Conservation (phyloP, 2,888 invertebrate species). For the Latrodectus elegans region DNA sequence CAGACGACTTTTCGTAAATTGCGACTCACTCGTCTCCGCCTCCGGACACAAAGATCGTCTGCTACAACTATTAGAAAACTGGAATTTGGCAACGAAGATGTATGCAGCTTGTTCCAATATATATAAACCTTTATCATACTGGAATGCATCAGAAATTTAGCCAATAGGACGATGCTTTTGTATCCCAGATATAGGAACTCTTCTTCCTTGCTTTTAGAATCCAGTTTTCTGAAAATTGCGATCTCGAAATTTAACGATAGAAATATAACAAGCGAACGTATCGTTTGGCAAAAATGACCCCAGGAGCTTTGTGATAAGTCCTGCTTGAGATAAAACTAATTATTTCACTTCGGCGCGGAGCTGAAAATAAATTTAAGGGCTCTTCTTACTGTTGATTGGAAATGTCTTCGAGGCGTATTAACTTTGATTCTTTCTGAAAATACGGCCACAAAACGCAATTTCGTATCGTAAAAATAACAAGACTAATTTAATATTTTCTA, state of each 20-base stretch:
- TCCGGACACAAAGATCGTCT: slow-evolving; percentile 44
- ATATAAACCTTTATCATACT: slow-evolving; percentile 1
- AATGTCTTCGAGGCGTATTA: slow-evolving; percentile 14
- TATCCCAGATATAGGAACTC: background rate
- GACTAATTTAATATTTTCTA: background rate
- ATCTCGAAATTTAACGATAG: slow-evolving; percentile 42
- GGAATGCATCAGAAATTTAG: slow-evolving; percentile 47
- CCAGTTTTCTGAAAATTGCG: slow-evolving; percentile 13
- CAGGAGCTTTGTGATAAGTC: background rate
- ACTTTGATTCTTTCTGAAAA: slow-evolving; percentile 8
- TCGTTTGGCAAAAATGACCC: slow-evolving; percentile 32
- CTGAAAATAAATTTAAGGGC: slow-evolving; percentile 49
- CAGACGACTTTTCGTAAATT: slow-evolving; percentile 65
- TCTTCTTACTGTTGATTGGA: slow-evolving; percentile 35
- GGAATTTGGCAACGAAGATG: slow-evolving; percentile 41
- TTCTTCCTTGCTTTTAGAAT: slow-evolving; percentile 30
- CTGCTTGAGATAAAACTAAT: slow-evolving; percentile 38
- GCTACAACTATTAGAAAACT: slow-evolving; percentile 57
- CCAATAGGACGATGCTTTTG: slow-evolving; percentile 27
- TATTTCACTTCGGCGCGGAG: slow-evolving; percentile 17
- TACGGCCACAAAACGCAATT: slow-evolving; percentile 12
- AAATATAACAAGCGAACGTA: slow-evolving; percentile 37
- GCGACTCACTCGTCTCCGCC: slow-evolving; percentile 41
- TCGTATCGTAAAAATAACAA: slow-evolving; percentile 10
- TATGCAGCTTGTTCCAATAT: slow-evolving; percentile 33